Evolutionary conservation across 2,113 vertebrate species (phyloP), one percentile per base, ranked within the genome.

Genomic region (Lucifuga dentata): DNA sequence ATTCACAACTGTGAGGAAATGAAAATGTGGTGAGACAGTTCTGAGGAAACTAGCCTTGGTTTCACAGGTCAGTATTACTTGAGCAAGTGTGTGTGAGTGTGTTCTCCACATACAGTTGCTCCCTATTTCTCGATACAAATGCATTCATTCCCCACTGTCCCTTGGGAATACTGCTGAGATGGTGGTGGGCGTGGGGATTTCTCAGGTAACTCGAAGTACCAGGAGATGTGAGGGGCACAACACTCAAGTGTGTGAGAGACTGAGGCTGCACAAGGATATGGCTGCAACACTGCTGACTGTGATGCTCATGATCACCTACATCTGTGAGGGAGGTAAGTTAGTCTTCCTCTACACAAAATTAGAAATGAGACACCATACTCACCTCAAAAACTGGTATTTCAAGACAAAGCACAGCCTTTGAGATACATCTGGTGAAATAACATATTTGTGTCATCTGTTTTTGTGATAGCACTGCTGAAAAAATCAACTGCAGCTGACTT

Each of bases 321-420:
- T 89, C 78, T 88, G 88, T 48, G 80, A 91, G 35, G 87, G 87
- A 84, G 89, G 91, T 93, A 78, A 87, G 62, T 10, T 5, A 32
- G 4, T 12, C 58, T 72, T 66, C 38, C n/a, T 29, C 10, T 36
- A 11, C 8, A 35, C 33, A 35, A 2, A 35, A 24, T 33, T 32
- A 17, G n/a, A 19, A 11, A 26, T 35, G 6, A 63, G 8, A 50
- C 8, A 43, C 19, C 20, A 36, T 26, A 11, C 13, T 12, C 7
- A 38, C 12, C 8, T 10, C 7, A 29, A 8, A 9, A 26, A 33
- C 36, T 57, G 1, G 19, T 32, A 19, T 50, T 60, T 48, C 36
- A 32, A 41, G 35, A 45, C 38, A 46, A 23, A 43, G 11, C 24
- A 17, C 10, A 35, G 17, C 15, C n/a, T 41, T 6, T 41, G 5